phyloP scores from a whole-genome alignment of 2,113 vertebrate species.

The Hemicordylus capensis region DNA sequence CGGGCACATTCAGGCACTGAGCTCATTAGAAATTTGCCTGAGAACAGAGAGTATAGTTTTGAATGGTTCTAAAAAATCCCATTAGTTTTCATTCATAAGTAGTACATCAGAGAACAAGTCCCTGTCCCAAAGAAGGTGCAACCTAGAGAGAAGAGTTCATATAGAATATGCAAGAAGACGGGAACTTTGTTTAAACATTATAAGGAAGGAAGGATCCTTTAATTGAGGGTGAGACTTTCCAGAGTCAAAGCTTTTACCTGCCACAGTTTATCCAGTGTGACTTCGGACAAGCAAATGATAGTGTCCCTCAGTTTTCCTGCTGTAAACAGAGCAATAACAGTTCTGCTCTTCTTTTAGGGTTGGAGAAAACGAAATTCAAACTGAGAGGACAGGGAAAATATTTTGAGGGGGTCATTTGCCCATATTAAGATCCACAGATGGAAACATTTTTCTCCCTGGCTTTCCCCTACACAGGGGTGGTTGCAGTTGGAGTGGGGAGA shows the following conservation, averaged over 20 bases:
- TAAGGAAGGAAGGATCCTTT: background rate
- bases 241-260: background rate
- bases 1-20: slow-evolving; percentile 9
- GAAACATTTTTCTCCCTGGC: too few relatives aligned
- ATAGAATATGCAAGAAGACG: background rate
- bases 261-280: background rate
- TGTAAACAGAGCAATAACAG: background rate
- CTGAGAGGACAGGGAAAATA: background rate
- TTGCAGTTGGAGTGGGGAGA: background rate
- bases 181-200: background rate
- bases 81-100: background rate
- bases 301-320: background rate
- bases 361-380: background rate
- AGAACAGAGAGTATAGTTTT: background rate
- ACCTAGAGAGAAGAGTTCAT: background rate
- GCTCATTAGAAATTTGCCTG: slow-evolving; percentile 6
- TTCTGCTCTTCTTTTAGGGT: background rate
- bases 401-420: background rate
- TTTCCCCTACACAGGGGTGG: background rate
- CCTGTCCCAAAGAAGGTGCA: slow-evolving; percentile 5
- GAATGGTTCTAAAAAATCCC: background rate
- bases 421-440: background rate
- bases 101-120: background rate
- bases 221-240: background rate
- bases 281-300: background rate